A percentile compares a stretch with the other conserved stretches of the same genome.
Conservation (phyloP, 2,797 vertebrate genomes). For the Agapornis canus region DNA sequence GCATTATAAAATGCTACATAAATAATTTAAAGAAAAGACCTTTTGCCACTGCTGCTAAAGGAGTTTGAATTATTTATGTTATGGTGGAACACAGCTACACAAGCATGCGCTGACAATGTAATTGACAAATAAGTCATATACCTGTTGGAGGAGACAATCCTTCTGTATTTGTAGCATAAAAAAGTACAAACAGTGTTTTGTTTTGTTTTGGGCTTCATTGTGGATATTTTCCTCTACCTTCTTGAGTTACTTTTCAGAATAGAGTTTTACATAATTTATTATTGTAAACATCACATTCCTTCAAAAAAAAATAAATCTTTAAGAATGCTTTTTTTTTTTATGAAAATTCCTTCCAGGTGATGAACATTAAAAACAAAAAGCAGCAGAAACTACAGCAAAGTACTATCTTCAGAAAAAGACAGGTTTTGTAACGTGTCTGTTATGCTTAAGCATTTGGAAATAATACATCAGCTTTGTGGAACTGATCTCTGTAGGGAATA, state of each 20-base stretch:
- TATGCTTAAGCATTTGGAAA: not conserved
- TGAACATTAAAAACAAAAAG: not conserved
- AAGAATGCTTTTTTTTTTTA: not conserved
- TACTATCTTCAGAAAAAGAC: not conserved
- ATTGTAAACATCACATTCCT: not conserved
- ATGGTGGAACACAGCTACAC: not conserved
- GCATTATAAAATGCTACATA: constrained; percentile 76
- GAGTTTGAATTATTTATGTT: constrained; percentile 81
- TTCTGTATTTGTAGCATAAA: not conserved
- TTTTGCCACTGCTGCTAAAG: constrained; percentile 71
- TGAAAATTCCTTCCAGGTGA: not conserved
- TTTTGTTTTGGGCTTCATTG: not conserved
- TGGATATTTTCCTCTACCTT: not conserved
- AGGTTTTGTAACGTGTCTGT: not conserved
- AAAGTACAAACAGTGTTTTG: not conserved
- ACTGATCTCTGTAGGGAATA: not conserved
- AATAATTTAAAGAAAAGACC: constrained; percentile 89
- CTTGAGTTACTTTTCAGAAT: not conserved
- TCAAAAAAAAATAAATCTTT: not conserved
- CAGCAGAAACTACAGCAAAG: not conserved
- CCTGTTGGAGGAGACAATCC: not conserved
- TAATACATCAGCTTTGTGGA: not conserved
- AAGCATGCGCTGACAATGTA: not conserved
- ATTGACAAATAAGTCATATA: not conserved
- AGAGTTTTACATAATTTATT: constrained; percentile 23